phyloP scores from a whole-genome alignment of 1,140 invertebrate genomes.

The Drosophila nasuta region DNA sequence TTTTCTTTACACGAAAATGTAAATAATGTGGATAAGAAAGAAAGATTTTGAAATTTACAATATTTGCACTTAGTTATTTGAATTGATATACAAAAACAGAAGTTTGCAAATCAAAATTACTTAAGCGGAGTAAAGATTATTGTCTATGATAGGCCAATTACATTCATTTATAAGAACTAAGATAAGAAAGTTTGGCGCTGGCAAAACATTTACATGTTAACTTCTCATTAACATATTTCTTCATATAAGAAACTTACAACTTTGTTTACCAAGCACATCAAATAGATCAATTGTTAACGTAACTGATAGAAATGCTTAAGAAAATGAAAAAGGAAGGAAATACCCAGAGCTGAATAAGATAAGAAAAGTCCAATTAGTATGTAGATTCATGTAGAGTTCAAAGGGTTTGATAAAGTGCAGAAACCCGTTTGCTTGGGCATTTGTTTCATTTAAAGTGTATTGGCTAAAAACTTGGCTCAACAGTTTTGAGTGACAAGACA shows the following conservation, averaged over 20 bases:
- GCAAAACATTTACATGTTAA: background rate
- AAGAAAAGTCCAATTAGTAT: conserved; percentile 29
- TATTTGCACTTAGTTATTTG: too few species aligned
- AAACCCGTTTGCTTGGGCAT: conserved; percentile 21
- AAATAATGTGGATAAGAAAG: too few species aligned
- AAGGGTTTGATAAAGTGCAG: conserved; percentile 28
- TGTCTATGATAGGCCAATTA: too few species aligned
- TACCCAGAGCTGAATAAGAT: conserved; percentile 5
- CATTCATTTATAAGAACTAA: too few species aligned
- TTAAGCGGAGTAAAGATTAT: too few species aligned
- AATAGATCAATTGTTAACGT: conserved; percentile 9
- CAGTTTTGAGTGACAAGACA: conserved; percentile 62
- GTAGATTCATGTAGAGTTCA: conserved; percentile 7
- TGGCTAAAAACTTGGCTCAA: conserved; percentile 45
- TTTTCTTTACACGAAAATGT: too few species aligned
- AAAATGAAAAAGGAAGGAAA: conserved; percentile 14
- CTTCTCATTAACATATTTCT: background rate
- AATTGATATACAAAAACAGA: too few species aligned
- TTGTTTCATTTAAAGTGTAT: conserved; percentile 47
- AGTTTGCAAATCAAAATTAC: too few species aligned
- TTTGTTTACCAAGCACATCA: background rate
- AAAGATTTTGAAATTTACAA: too few species aligned
- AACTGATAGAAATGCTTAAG: background rate
- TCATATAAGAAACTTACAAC: background rate
- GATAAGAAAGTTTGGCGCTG: background rate